A percentile compares a stretch with the other conserved stretches of the same genome.
phyloP scores from a whole-genome alignment of 2,797 vertebrate species.

The Sebastes matsubarae region DNA sequence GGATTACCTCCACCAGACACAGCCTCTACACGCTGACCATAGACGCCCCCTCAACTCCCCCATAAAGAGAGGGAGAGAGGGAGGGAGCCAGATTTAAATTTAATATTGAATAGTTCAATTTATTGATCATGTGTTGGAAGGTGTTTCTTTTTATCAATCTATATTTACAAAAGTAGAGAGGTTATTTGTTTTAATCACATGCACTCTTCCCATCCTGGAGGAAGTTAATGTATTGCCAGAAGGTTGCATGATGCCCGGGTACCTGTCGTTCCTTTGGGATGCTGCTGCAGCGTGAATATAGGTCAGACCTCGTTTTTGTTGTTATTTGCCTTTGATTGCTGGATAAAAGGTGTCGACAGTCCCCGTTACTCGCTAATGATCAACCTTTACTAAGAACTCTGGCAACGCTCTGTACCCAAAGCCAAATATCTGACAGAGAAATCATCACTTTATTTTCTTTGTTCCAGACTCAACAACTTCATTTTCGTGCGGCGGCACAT shows the following conservation, averaged over 20 bases:
- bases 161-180: background rate
- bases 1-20: conserved; percentile 83
- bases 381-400: conserved; percentile 31
- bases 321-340: conserved; percentile 59
- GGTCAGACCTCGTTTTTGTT: conserved; percentile 65
- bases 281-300: conserved; percentile 61
- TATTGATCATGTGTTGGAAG: conserved; percentile 14
- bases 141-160: background rate
- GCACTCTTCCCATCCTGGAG: background rate
- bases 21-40: conserved; percentile 75
- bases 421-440: conserved; percentile 60
- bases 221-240: background rate
- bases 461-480: conserved; percentile 58
- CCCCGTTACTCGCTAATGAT: conserved; percentile 46
- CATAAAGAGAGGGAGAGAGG: conserved; percentile 4
- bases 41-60: conserved; percentile 40
- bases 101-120: conserved; percentile 24
- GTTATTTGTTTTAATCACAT: conserved; percentile 17
- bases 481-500: background rate
- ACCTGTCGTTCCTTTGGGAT: conserved; percentile 61
- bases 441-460: conserved; percentile 69
- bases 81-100: conserved; percentile 23
- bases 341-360: conserved; percentile 41
- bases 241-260: conserved; percentile 20
- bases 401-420: conserved; percentile 22